These are phyloP conservation scores for Argopecten irradians DNA, from an alignment of 1,140 invertebrate genomes.

Conservation along the genomic window DNA sequence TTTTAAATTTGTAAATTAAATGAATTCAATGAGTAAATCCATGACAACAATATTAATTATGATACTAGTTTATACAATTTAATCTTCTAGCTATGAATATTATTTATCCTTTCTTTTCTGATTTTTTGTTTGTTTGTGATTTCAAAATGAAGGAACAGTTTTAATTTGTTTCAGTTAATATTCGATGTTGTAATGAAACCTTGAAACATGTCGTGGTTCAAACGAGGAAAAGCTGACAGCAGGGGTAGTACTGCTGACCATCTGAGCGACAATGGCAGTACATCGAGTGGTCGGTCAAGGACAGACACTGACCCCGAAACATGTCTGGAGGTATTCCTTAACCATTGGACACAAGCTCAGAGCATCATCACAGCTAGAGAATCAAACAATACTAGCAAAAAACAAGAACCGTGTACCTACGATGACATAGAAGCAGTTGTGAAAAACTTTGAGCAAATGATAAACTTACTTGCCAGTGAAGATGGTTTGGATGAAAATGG, in stretches of 20 bases:
- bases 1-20: too few relatives aligned
- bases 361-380: slow-evolving; percentile 84
- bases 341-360: slow-evolving; percentile 94
- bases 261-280: slow-evolving; percentile 39
- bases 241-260: slow-evolving; percentile 19
- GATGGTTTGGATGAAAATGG: slow-evolving; percentile 76
- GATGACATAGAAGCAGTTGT: slow-evolving; percentile 92
- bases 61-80: too few relatives aligned
- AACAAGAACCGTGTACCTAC: slow-evolving; percentile 70
- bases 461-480: slow-evolving; percentile 91
- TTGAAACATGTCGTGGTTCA: slow-evolving; percentile 71
- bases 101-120: too few relatives aligned
- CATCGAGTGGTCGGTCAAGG: slow-evolving; percentile 49
- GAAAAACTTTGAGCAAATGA: slow-evolving; percentile 94
- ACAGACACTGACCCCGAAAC: slow-evolving; percentile 70
- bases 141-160: too few relatives aligned
- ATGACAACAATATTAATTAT: too few relatives aligned
- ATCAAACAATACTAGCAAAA: slow-evolving; percentile 74
- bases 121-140: too few relatives aligned
- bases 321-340: slow-evolving; percentile 91
- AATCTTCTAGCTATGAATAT: too few relatives aligned
- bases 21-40: too few relatives aligned
- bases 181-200: not conserved
- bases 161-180: not conserved
- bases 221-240: slow-evolving; percentile 60